Evolutionary conservation across 1,140 invertebrate species (phyloP), one percentile per base, ranked within the genome.

Genomic region (Hestina assimilis): DNA sequence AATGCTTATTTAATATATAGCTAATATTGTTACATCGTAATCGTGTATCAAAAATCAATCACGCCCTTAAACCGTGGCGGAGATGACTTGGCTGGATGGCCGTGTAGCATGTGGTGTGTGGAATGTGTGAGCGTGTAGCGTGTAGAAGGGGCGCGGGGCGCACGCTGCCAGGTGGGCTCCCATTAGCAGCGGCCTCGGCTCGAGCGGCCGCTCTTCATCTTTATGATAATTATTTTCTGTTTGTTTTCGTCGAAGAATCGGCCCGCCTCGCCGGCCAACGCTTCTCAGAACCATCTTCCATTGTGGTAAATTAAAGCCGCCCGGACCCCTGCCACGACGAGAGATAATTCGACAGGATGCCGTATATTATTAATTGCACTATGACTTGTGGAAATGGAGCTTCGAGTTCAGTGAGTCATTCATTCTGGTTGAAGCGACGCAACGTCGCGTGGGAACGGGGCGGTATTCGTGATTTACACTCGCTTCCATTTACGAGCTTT

Each of bases 151-250:
- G 69, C 52, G 63, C 46, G 59, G 61, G 47, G 46, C 35, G 55
- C 51, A 59, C 50, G 72, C 78, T 76, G 81, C 81, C 83, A 87
- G 83, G 83, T 87, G 83, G 83, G 73, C 79, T 61, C 79, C 83
- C 81, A 84, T 87, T 84, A 84, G 78, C 81, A 82, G 77, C 76
- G 72, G 67, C 75, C 70, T n/a, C 77, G 77, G 66, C 75, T 74
- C 70, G 78, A 83, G 82, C 84, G 84, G 84, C 74, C 82, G 77
- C 84, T 85, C 82, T 87, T 87, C 84, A 87, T 87, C 82, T 85
- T 87, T 87, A 87, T 87, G 82, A 85, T 87, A 87, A 87, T 87
- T 87, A 87, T 87, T 85, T 87, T 85, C 80, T 87, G 84, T 87
- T 87, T 87, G 84, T 87, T 87, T 87, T 87, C 84, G 84, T 79